Evolutionary conservation across 2,113 vertebrate genomes (phyloP), one percentile per base, ranked within the genome.

Genomic region (Serilophus lunatus): DNA sequence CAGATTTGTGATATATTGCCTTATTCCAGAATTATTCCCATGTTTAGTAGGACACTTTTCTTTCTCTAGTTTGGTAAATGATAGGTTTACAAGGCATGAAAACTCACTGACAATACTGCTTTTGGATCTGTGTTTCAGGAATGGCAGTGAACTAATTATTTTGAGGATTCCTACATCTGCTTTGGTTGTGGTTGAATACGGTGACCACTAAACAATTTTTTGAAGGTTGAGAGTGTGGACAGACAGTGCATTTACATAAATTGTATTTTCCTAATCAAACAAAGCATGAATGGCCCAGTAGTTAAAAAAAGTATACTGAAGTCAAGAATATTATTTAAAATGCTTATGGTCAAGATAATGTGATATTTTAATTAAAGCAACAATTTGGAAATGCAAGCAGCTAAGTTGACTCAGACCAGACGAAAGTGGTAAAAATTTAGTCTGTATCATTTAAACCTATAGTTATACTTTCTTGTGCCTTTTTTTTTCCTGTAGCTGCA

Each of bases 401-500:
- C 25, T 83, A 23, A n/a, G 16, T 72, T 81, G 63, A 53, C 18
- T 84, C 31, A 75, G 78, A 86, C 23, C 22, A 60, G 33, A 42
- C 86, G 20, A 71, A 59, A 45, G 44, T 22, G 11, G 20, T 49
- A 56, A 51, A 75, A 83, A 28, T 4, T 22, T 54, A 36, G 4
- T 66, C 38, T 49, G 5, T 90, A 49, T 76, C 40, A 18, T 16
- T 82, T 53, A 72, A 91, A 50, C 22, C 6, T 75, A 0, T 50
- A 23, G 9, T 96, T 84, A 59, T 0, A 23, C 26, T 59, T 81
- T 9, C 18, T 59, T 94, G 10, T 69, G 14, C 19, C 10, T 18
- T 28, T 13, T 2, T 92, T 20, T 90, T 64, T 36, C 83, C 50
- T 90, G 12, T 91, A 99, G 99, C 97, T 99, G 84, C 99, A 99